A percentile compares a stretch with the other conserved stretches of the same genome.
phyloP scores from a whole-genome alignment of 2,797 vertebrate species.

The Phylloscopus collybita region DNA sequence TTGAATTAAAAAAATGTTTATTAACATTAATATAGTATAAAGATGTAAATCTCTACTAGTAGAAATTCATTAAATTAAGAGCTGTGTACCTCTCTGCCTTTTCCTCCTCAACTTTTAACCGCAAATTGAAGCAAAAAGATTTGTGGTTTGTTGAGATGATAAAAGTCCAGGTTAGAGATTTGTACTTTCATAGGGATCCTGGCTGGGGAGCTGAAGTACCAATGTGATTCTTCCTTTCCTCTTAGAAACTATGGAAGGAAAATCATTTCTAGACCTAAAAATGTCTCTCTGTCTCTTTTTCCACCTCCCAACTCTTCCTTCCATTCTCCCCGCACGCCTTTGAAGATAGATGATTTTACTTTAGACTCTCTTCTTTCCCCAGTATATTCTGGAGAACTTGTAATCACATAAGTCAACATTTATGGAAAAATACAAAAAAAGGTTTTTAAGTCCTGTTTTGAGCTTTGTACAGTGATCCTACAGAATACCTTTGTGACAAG shows the following conservation, averaged over 20 bases:
- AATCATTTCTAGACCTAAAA: neutral
- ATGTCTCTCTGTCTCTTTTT: neutral
- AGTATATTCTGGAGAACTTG: neutral
- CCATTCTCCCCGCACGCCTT: neutral
- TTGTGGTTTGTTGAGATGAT: neutral
- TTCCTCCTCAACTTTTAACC: neutral
- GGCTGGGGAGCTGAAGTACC: neutral
- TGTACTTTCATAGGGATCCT: neutral
- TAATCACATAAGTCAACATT: neutral
- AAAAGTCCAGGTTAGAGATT: neutral
- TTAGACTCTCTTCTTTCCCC: neutral
- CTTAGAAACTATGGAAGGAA: neutral
- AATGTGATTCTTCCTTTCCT: neutral
- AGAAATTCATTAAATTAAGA: neutral
- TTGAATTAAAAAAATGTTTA: neutral
- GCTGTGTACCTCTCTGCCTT: neutral
- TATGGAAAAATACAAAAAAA: neutral
- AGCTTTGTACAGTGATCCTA: neutral
- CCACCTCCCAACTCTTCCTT: fast-evolving
- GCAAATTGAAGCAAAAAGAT: neutral
- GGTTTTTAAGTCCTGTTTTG: neutral
- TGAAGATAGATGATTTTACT: neutral
- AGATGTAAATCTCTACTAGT: neutral
- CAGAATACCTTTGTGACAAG: neutral
- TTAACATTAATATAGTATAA: neutral